Base-by-base conservation (phyloP, 2,888 invertebrate genomes). In the Sipha maydis region DNA sequence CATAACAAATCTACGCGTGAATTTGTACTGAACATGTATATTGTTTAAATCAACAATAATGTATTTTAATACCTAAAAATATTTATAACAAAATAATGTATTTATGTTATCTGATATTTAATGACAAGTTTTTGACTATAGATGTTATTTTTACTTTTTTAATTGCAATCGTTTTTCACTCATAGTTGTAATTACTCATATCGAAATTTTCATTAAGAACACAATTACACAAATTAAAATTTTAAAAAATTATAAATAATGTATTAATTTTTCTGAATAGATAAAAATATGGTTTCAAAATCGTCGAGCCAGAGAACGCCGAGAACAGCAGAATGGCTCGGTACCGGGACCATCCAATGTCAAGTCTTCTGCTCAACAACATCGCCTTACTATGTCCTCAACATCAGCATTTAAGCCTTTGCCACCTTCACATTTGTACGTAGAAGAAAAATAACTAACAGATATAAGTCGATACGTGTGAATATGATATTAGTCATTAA, bases 321-420 rank as follows among this genome's bases (percentile, higher is more conserved):
- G 91, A 54, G 91, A 91, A 41, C 78, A 83, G 28, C 76, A 76
- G 25, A 85, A 84, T 41, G 77, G 67, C 21, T 73, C 25, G 75
- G 84, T 28, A 54, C 38, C 28, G 76, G 83, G 48, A 67, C 83
- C 34, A 69, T 83, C 61, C 28, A 48, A 4, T 41, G 67, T 28
- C 67, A 89, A 78, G 54, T 48, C 54, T 67, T 67, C n/a, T 83
- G 25, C 61, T n/a, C 78, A 75, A 61, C 78, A 71, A 73, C 77
- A n/a, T 85, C 85, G 17, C 11, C 78, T 67, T 19, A 73, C 38
- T 41, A 78, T 83, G 71, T 89, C 67, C 41, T 79, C 89, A 25
- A 82, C 77, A 61, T 90, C 90, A 14, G 90, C 90, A 1, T 90
- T 95, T 91, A 89, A 89, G 89, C 90, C 90, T 28, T 89, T 75